Evolutionary conservation across 2,797 vertebrate genomes (phyloP), one percentile per base, ranked within the genome.

Genomic region (Lindbergichthys nudifrons): DNA sequence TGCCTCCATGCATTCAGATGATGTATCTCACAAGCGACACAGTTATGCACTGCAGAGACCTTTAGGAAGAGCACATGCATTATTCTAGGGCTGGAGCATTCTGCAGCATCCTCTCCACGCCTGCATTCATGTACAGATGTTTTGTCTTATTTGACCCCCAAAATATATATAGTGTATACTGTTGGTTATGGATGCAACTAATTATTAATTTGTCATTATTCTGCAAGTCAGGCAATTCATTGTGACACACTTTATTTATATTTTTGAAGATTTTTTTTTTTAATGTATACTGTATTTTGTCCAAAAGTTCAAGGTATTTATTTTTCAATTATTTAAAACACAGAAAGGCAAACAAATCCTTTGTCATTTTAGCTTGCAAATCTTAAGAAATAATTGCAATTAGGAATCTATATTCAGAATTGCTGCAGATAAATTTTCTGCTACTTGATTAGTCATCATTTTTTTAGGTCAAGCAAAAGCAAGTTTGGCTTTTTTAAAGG

Each of bases 1-100:
- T 86, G 81, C 76, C 58, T 61, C 79, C 53, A 16, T 46, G 82
- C 85, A 77, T 83, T 81, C 53, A 65, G 76, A 84, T 73, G 81
- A 85, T 77, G 83, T 9, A 62, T 59, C 65, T 74, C 56, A 50
- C 61, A 7, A 59, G 63, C 39, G 54, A 45, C 32, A 23, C 61
- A 12, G 19, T 41, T 4, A 16, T 71, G 42, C 54, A 10, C 43
- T 39, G 76, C 71, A 23, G 39, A 59, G 57, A 58, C 70, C 21
- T 57, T 62, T 21, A 5, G 15, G 43, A 26, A 10, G 51, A 67
- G 32, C 1, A 11, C 21, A 51, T 50, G 57, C 18, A 13, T 7
- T 3, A 53, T 63, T 36, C 5, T 5, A 11, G 11, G 26, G 46
- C 16, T 3, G 39, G 26, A 2, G 1, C 7, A 10, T 53, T 53